Base-by-base conservation (phyloP, 2,888 invertebrate species). In the Agonum fuliginosum region DNA sequence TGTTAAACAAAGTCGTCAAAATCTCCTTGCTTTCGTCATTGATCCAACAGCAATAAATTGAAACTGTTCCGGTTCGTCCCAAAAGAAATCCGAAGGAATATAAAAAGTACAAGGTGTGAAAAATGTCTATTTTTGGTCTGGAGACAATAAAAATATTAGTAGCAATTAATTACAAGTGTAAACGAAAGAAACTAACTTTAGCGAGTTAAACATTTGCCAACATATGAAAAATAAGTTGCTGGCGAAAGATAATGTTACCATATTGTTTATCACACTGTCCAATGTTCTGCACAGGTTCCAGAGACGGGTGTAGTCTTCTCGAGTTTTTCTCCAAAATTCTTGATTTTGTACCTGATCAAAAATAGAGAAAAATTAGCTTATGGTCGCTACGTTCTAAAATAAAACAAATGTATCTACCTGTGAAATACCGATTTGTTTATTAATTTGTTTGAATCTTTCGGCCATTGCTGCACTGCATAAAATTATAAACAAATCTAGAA, bases 141-240 rank as follows among this genome's bases (percentile, higher is more conserved):
- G 79, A 84, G 82, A 72, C 24, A 75, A 65, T 27, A 2, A 65
- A 19, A 8, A 14, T n/a, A 12, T 43, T 24, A 43, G 3, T 43
- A 4, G 14, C n/a, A n/a, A n/a, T n/a, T n/a, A n/a, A n/a, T n/a
- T n/a, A n/a, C n/a, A n/a, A n/a, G n/a, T n/a, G n/a, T 12, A n/a
- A 12, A 43, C 3, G n/a, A 3, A 1, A 24, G 1, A 6, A 43
- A 37, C 89, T 88, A 85, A 93, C 93, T 91, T 90, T 78, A 93
- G 88, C 27, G 91, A 92, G 81, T 92, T 88, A 82, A 92, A 93
- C 8, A 94, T 87, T 82, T 94, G 93, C 71, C 93, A 88, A 79
- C 94, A 93, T 79, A 94, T 92, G 83, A 93, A 94, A 84, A 92
- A 93, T 72, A 93, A 88, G 83, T 94, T 93, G 81, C 91, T 93